Percentiles rank a stretch among this genome's conserved stretches.
phyloP scores from a whole-genome alignment of 2,888 invertebrate species.

The Eristalis tenax region DNA sequence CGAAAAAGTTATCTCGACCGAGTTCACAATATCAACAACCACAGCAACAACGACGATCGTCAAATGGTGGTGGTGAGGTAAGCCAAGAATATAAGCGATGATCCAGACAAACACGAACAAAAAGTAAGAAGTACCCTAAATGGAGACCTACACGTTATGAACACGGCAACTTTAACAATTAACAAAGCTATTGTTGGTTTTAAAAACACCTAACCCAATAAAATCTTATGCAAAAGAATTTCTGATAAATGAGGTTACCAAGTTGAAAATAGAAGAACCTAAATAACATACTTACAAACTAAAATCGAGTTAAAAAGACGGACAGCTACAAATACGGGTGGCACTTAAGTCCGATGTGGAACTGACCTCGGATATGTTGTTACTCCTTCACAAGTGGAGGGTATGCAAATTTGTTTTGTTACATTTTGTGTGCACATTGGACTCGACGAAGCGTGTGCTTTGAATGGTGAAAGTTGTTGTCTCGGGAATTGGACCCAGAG shows the following conservation, averaged over 20 bases:
- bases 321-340: background rate
- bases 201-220: constrained; percentile 45
- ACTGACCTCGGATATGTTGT: too few relatives aligned
- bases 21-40: constrained; percentile 78
- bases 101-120: constrained; percentile 1
- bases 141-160: constrained; percentile 4
- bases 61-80: constrained; percentile 53
- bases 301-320: constrained; percentile 5
- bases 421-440: too few relatives aligned
- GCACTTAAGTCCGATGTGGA: too few relatives aligned
- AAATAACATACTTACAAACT: constrained; percentile 42
- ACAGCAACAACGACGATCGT: constrained; percentile 40
- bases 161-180: background rate
- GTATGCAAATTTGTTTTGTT: too few relatives aligned
- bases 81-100: constrained; percentile 27
- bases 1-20: constrained; percentile 79
- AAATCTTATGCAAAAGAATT: background rate
- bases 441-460: too few relatives aligned
- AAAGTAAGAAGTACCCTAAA: constrained; percentile 48
- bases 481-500: too few relatives aligned
- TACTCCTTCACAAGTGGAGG: too few relatives aligned
- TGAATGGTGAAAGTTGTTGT: too few relatives aligned
- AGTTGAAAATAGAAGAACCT: background rate
- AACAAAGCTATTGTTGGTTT: background rate
- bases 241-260: background rate